These are phyloP conservation scores for Doryteuthis pealeii DNA, from an alignment of 1,140 invertebrate species.

Conservation along the genomic window DNA sequence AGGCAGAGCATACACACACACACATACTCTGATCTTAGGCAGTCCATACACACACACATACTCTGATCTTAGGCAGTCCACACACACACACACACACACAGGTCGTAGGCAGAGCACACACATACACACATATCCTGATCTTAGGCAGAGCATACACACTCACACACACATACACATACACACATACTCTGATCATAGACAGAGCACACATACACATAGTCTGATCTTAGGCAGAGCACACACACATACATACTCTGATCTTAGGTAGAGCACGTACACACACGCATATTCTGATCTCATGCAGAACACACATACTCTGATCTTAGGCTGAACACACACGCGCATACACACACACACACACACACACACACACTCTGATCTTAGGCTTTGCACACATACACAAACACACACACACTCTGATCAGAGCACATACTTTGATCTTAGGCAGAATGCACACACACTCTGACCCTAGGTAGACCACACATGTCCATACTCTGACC, in stretches of 20 bases:
- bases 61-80: constrained; percentile 4
- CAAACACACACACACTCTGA: not conserved
- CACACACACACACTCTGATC: too few species aligned
- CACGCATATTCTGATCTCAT: too few species aligned
- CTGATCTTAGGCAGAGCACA: constrained; percentile 8
- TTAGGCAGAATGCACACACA: not conserved
- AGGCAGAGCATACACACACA: too few species aligned
- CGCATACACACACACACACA: not conserved
- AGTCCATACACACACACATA: constrained; percentile 8
- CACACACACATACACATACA: constrained; percentile 11
- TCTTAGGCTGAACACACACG: too few species aligned
- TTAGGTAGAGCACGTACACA: too few species aligned
- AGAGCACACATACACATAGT: constrained; percentile 2
- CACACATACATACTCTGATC: constrained; percentile 1
- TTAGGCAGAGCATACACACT: constrained; percentile 10
- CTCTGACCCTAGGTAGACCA: not conserved
- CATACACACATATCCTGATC: not conserved
- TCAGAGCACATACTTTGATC: not conserved
- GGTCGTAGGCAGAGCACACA: constrained; percentile 3
- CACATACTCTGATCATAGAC: not conserved
- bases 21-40: too few species aligned
- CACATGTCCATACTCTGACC: not conserved
- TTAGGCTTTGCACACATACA: too few species aligned
- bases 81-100: constrained; percentile 20
- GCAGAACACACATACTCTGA: too few species aligned